These are phyloP conservation scores for Heliconius charithonia DNA, from an alignment of 2,888 invertebrate species.

Conservation along the genomic window DNA sequence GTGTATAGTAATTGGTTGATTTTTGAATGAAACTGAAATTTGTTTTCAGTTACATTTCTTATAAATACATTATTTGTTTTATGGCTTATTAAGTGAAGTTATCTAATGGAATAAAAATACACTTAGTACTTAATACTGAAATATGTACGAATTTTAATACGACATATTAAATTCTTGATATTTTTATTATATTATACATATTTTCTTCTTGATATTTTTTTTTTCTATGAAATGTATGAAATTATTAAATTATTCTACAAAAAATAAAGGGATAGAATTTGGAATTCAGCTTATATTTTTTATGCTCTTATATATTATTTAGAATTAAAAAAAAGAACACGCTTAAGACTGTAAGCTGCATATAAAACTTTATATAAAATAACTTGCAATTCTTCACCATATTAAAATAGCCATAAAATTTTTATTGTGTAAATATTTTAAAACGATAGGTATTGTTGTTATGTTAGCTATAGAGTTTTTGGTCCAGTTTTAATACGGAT, in stretches of 20 bases:
- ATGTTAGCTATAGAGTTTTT: constrained; percentile 1
- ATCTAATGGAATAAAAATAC: background rate
- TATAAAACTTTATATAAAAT: constrained; percentile 2
- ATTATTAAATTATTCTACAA: background rate
- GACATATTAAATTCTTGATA: background rate
- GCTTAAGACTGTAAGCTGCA: background rate
- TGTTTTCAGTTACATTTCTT: constrained; percentile 12
- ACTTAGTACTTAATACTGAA: background rate
- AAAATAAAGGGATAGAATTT: background rate
- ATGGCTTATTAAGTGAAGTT: background rate
- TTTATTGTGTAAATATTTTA: background rate
- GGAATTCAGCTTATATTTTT: background rate
- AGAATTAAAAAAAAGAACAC: background rate
- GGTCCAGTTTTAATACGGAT: background rate
- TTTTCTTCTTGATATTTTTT: background rate
- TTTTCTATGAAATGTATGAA: background rate
- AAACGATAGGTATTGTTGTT: background rate
- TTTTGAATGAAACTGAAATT: background rate
- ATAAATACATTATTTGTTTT: background rate
- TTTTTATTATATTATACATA: too few species aligned
- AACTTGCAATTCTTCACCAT: background rate
- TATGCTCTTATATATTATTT: background rate
- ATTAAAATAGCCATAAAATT: constrained; percentile 3
- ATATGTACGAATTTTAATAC: background rate
- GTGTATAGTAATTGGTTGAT: constrained; percentile 18